phyloP scores from a whole-genome alignment of 2,888 invertebrate genomes.

The Heliconius aoede region DNA sequence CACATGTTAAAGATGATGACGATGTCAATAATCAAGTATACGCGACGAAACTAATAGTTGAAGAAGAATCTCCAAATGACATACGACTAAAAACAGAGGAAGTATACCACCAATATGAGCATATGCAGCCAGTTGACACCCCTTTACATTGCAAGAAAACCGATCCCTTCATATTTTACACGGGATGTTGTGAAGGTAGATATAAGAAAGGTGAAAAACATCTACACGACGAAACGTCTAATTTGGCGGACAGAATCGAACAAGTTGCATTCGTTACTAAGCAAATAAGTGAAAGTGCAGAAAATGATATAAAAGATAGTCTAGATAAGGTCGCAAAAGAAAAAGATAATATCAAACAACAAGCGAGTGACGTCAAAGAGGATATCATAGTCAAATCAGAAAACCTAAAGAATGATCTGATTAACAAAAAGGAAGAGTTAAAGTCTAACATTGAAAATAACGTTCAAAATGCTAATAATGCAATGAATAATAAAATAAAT shows the following conservation, averaged over 20 bases:
- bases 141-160: conserved; percentile 60
- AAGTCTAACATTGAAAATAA: conserved; percentile 59
- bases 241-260: conserved; percentile 72
- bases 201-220: conserved; percentile 70
- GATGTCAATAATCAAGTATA: conserved; percentile 69
- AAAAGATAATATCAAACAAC: conserved; percentile 68
- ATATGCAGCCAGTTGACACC: conserved; percentile 78
- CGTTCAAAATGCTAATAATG: conserved; percentile 55
- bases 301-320: conserved; percentile 62
- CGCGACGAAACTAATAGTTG: conserved; percentile 74
- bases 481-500: conserved; percentile 57
- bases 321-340: conserved; percentile 67
- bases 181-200: conserved; percentile 71
- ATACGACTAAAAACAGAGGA: conserved; percentile 63
- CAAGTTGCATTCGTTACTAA: conserved; percentile 73
- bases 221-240: conserved; percentile 75
- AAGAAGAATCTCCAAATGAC: conserved; percentile 60
- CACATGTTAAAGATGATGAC: conserved; percentile 66
- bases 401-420: conserved; percentile 57
- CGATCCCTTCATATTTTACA: conserved; percentile 73
- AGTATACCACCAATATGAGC: conserved; percentile 72
- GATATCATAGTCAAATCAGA: conserved; percentile 60
- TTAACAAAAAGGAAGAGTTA: conserved; percentile 58
- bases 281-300: conserved; percentile 63
- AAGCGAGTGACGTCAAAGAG: conserved; percentile 59